Conservation (phyloP, 92 coral and sea anemone species). For the Galaxea fascicularis region DNA sequence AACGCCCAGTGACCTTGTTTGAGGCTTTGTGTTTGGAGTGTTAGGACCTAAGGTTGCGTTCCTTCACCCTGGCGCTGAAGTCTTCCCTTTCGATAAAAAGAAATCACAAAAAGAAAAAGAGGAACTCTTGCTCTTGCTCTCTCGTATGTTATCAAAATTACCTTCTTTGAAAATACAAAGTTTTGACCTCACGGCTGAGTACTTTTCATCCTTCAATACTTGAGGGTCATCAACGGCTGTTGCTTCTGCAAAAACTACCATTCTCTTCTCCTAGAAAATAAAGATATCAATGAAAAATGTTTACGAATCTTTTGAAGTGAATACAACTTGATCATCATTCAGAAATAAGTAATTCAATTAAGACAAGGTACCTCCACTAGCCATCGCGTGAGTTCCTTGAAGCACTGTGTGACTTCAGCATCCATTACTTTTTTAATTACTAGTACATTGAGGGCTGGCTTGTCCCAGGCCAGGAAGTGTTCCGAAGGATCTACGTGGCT, state of each 20-base stretch:
- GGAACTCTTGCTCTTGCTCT: neutral
- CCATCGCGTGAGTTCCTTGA: slow-evolving; percentile 88
- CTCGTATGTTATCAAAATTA: neutral
- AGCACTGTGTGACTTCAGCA: slow-evolving; percentile 66
- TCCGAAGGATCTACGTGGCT: slow-evolving; percentile 92
- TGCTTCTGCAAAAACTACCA: slow-evolving; percentile 80
- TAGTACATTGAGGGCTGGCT: slow-evolving; percentile 77
- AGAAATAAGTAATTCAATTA: neutral
- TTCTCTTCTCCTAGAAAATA: slow-evolving; percentile 71
- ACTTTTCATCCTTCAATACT: slow-evolving; percentile 68
- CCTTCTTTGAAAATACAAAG: slow-evolving; percentile 79
- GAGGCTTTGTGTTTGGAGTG: too few species aligned
- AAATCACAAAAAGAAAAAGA: neutral
- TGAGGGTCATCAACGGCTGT: slow-evolving; percentile 70
- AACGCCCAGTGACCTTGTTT: too few species aligned
- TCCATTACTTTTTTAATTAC: slow-evolving; percentile 85
- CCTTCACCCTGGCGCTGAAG: too few species aligned
- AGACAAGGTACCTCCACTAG: slow-evolving; percentile 70
- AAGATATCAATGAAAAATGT: neutral
- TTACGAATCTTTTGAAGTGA: too few species aligned
- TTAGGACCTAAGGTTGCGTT: too few species aligned
- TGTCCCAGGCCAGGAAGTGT: slow-evolving; percentile 88
- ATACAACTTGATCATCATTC: neutral
- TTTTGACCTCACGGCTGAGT: slow-evolving; percentile 55
- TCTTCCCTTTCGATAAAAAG: too few species aligned